These are phyloP conservation scores for Campylorhamphus procurvoides DNA, from an alignment of 2,113 vertebrate species.

Conservation along the genomic window DNA sequence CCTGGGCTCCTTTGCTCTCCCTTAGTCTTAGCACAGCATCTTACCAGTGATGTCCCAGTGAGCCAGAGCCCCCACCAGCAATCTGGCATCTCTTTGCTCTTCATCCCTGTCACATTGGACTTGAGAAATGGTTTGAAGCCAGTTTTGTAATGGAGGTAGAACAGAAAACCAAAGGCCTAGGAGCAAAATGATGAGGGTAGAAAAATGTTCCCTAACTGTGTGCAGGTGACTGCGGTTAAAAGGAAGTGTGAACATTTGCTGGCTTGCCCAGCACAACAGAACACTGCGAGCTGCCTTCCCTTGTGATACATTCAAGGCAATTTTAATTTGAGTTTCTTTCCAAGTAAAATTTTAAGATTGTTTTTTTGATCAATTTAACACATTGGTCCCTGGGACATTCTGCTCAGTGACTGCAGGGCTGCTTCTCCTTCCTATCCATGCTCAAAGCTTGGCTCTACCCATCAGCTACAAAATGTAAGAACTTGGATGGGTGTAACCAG, in stretches of 20 bases:
- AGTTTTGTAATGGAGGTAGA: not conserved
- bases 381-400: slow-evolving; percentile 12
- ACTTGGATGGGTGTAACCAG: not conserved
- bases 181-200: slow-evolving; percentile 16
- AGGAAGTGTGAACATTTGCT: slow-evolving; percentile 53
- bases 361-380: slow-evolving; percentile 40
- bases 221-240: slow-evolving; percentile 57
- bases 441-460: not conserved
- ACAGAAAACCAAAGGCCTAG: not conserved
- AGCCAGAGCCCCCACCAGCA: slow-evolving; percentile 26
- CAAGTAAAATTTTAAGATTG: slow-evolving; percentile 30
- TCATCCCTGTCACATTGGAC: slow-evolving; percentile 18
- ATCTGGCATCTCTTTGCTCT: not conserved
- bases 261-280: slow-evolving; percentile 55
- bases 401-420: not conserved
- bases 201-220: slow-evolving; percentile 3
- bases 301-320: not conserved
- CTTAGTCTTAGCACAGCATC: not conserved
- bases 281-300: slow-evolving; percentile 12
- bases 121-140: not conserved
- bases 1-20: not conserved
- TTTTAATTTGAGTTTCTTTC: slow-evolving; percentile 31
- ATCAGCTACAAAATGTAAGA: not conserved
- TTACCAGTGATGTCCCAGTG: not conserved
- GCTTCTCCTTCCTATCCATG: not conserved